Conservation (phyloP, 2,888 invertebrate genomes). For the Ichneumon xanthorius region DNA sequence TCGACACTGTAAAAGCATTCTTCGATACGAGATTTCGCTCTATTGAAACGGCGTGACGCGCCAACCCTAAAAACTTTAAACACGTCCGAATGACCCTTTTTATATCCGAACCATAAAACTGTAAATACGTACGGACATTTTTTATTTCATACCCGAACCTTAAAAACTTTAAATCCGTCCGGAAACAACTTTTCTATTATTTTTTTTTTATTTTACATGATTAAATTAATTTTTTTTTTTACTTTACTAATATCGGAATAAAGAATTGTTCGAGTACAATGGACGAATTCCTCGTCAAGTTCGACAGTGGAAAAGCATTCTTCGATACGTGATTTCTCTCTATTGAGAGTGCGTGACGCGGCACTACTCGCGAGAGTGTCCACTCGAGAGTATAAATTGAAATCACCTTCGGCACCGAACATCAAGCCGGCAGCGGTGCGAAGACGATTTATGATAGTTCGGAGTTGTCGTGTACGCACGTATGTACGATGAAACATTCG, state of each 20-base stretch:
- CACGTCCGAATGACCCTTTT: no score
- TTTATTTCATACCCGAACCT: background rate
- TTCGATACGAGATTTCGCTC: conserved; percentile 3
- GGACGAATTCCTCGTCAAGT: background rate
- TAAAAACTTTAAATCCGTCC: background rate
- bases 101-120: background rate
- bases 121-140: background rate
- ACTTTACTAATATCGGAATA: background rate
- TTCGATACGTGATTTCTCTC: conserved; percentile 15
- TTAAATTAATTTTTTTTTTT: no score
- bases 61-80: no score
- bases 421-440: background rate
- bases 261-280: conserved; percentile 1
- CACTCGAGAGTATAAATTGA: conserved; percentile 47
- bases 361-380: conserved; percentile 10
- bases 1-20: background rate
- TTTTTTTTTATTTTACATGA: no score
- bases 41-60: conserved; percentile 45
- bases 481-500: conserved; percentile 24
- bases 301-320: conserved; percentile 8
- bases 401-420: conserved; percentile 29
- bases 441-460: conserved; percentile 57
- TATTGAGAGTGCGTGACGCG: conserved; percentile 46
- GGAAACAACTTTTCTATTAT: no score
- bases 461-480: conserved; percentile 14